phyloP scores from a whole-genome alignment of 2,888 invertebrate genomes.

The Zhengitettix transpicula region DNA sequence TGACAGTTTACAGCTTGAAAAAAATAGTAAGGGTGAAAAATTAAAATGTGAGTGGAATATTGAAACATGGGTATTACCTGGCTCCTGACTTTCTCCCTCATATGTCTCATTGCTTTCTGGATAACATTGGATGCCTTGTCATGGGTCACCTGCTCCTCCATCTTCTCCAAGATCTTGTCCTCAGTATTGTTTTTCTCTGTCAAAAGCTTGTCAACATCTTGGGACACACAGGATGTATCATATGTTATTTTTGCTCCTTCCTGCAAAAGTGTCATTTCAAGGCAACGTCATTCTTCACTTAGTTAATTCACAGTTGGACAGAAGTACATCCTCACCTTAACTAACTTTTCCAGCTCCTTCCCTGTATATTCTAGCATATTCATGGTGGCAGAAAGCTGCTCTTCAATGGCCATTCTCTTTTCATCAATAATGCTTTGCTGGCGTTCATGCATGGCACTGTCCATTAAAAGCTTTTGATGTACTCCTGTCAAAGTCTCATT shows the following conservation, averaged over 20 bases:
- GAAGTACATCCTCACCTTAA: constrained; percentile 34
- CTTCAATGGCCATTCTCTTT: constrained; percentile 19
- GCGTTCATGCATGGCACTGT: constrained; percentile 1
- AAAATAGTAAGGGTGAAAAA: too few species aligned
- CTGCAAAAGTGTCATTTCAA: too few species aligned
- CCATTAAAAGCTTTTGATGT: constrained; percentile 23
- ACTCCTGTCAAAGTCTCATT: constrained; percentile 45
- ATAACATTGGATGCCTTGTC: constrained; percentile 43
- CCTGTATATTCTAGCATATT: constrained; percentile 9
- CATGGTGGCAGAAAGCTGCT: not conserved
- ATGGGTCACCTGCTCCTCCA: constrained; percentile 50
- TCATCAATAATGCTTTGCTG: constrained; percentile 33
- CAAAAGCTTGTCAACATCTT: constrained; percentile 33
- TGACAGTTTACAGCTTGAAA: too few species aligned
- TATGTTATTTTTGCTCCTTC: too few species aligned
- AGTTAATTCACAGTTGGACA: constrained; percentile 13
- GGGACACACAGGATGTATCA: not conserved
- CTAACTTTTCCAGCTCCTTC: constrained; percentile 1
- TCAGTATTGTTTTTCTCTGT: constrained; percentile 42
- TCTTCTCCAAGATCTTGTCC: constrained; percentile 40
- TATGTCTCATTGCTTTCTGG: constrained; percentile 31
- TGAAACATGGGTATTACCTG: constrained; percentile 26
- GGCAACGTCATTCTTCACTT: too few species aligned
- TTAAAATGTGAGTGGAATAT: too few species aligned
- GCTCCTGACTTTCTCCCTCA: constrained; percentile 32